Conservation (phyloP, 2,113 vertebrate species). For the Lepus timidus region DNA sequence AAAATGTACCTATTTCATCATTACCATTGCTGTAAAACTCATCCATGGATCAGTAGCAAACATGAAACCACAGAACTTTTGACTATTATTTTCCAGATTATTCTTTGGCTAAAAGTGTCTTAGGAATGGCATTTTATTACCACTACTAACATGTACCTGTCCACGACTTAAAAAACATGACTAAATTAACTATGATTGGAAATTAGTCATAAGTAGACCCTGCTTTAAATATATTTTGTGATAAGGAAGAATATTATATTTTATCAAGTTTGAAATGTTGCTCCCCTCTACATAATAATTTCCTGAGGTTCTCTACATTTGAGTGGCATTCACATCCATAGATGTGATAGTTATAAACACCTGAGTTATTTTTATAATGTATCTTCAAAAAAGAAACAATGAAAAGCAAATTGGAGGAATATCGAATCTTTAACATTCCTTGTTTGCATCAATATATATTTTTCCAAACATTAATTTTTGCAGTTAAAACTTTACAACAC, state of each 20-base stretch:
- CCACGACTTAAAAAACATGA: not conserved
- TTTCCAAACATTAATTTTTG: slow-evolving; percentile 34
- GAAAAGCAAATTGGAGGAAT: not conserved
- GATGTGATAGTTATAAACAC: not conserved
- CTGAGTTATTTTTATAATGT: slow-evolving; percentile 9
- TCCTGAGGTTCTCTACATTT: not conserved
- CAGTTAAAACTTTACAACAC: not conserved
- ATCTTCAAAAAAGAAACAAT: slow-evolving; percentile 16
- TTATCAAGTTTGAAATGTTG: slow-evolving; percentile 22
- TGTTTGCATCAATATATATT: not conserved
- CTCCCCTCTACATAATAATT: slow-evolving; percentile 20
- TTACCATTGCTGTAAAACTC: not conserved
- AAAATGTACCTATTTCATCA: not conserved
- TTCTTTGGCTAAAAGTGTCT: not conserved
- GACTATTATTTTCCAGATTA: slow-evolving; percentile 6
- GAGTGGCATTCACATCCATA: not conserved
- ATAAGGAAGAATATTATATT: not conserved
- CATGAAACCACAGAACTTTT: slow-evolving; percentile 1
- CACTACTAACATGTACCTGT: not conserved
- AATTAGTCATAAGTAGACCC: not conserved
- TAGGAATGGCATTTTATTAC: not conserved
- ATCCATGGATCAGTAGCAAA: slow-evolving; percentile 54
- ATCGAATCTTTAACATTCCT: not conserved
- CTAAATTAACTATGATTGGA: not conserved
- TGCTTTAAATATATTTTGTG: not conserved